Evolutionary conservation across 2,888 invertebrate species (phyloP), one percentile per base, ranked within the genome.

Genomic region (Doris montereyensis): DNA sequence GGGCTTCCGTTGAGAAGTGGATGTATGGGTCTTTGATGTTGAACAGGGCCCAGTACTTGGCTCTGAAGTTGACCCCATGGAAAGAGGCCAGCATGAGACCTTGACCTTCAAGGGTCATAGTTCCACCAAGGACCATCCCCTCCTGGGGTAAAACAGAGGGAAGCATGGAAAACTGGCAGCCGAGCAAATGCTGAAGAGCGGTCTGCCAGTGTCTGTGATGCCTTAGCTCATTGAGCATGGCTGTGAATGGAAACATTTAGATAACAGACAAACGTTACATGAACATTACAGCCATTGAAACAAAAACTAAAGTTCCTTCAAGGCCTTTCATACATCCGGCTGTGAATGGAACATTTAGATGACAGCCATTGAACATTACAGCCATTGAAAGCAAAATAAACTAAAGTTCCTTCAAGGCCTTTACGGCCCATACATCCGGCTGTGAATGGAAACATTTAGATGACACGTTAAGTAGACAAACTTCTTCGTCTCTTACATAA

Each of bases 141-240:
- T 92, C 88, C 67, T 88, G 87, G 1, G 93, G 93, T 52, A 93
- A 85, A 3, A 90, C 86, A 28, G 89, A 86, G 1, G 90, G 88
- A 77, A 92, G 86, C 84, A 91, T 92, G 78, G 95, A 95, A 80
- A 97, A 94, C 84, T 95, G 95, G 87, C 97, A 92, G 0, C 96
- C 96, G 60, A 96, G 95, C 2, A 97, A 95, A 86, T 95, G 95
- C 1, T 94, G 93, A 84, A 98, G 92, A 57, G 96, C 97, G 83
- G 94, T 94, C 92, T 98, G 98, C 98, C 98, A 98, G 92, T 98
- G 98, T 0, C 97, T 94, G 92, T 97, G 97, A 91, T 97, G 97
- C 1, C 88, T 83, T 21, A 88, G 83, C 80, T 87, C 87, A 76
- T 87, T 85, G 73, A 87, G 76, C 60, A 86, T 87, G 85, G 83